Evolutionary conservation across 1,140 invertebrate species (phyloP).

Genomic region (Lamellibrachia luymesi): DNA sequence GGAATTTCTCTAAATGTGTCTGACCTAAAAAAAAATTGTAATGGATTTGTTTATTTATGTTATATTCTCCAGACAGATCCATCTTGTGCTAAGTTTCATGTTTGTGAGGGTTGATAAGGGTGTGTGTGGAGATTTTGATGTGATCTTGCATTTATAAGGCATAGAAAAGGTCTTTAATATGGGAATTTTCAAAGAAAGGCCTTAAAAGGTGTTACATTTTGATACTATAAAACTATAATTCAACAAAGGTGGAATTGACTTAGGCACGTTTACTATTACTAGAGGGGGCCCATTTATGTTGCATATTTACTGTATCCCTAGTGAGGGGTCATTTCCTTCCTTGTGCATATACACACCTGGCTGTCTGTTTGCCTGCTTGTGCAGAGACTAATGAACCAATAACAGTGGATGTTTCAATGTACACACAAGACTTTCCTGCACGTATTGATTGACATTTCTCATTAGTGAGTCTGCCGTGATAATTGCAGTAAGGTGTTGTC

Average conservation of each 20-base stretch:
- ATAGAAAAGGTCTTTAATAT: neutral
- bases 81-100: neutral
- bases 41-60: neutral
- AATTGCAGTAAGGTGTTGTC: neutral
- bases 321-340: neutral
- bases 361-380: neutral
- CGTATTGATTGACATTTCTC: neutral
- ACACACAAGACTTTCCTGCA: neutral
- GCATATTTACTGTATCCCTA: neutral
- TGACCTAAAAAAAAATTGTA: neutral
- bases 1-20: neutral
- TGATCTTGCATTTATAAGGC: neutral
- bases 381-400: neutral
- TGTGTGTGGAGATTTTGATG: neutral
- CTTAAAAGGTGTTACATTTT: neutral
- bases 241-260: neutral
- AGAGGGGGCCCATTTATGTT: neutral
- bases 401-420: no score
- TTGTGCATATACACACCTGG: neutral
- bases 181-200: no score
- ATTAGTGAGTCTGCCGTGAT: neutral
- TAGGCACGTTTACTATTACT: neutral
- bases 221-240: neutral
- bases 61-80: neutral
- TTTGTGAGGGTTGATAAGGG: neutral